Evolutionary conservation across 2,888 invertebrate genomes (phyloP).

Genomic region (Andrena marginata): DNA sequence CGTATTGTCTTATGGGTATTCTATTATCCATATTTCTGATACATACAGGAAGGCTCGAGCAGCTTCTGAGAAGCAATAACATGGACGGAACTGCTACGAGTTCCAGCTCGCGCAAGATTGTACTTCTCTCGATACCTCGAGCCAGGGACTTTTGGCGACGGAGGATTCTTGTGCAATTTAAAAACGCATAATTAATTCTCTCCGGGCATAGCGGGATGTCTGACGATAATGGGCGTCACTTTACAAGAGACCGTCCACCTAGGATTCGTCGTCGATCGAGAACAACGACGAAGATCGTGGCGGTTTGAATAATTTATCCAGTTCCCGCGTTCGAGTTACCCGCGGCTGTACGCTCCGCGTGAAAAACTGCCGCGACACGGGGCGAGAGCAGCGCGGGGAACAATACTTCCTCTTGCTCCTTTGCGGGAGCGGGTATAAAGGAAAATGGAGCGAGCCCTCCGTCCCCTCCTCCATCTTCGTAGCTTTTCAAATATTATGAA

Average conservation of each 20-base stretch:
- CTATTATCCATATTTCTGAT: too few relatives aligned
- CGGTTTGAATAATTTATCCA: conserved; percentile 69
- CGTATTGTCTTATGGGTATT: too few relatives aligned
- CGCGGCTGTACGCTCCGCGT: conserved; percentile 25
- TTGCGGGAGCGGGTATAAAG: conserved; percentile 30
- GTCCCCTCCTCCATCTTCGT: neutral
- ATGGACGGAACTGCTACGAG: neutral
- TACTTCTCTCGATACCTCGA: neutral
- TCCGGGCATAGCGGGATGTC: neutral
- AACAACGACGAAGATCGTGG: conserved; percentile 37
- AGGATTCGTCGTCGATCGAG: neutral
- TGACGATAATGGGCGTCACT: neutral
- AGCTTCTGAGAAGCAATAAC: neutral
- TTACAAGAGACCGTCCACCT: neutral
- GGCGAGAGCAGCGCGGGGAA: conserved; percentile 25
- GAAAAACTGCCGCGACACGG: conserved; percentile 21
- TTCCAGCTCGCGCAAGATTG: neutral
- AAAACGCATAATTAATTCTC: conserved; percentile 1
- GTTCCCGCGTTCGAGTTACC: conserved; percentile 44
- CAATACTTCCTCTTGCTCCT: conserved; percentile 51
- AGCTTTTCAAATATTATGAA: conserved; percentile 56
- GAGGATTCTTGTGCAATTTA: conserved; percentile 3
- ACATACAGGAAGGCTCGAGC: too few relatives aligned
- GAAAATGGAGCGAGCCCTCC: conserved; percentile 39
- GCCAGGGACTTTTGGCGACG: neutral